Base-by-base conservation (phyloP, 2,797 vertebrate species). In the Rhinoraja longicauda region DNA sequence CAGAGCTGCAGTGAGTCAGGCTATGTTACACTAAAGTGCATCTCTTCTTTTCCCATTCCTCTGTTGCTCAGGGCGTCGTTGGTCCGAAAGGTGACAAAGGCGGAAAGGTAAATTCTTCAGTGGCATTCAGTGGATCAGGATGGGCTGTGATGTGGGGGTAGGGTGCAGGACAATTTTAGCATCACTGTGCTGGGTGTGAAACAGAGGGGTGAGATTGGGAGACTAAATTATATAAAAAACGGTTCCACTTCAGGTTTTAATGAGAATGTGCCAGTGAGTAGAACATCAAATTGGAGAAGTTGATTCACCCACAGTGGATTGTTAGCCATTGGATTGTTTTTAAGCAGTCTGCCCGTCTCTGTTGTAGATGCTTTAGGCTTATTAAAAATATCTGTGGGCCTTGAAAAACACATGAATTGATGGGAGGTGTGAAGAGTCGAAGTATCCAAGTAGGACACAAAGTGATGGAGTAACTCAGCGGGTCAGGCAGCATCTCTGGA, bases 1-100 rank as follows among this genome's bases (percentile, higher is more conserved):
- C 32, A n/a, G 36, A 73, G 15, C 26, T 45, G 73, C 24, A 9
- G 21, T 24, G 24, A 91, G 70, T 45, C 26, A 15, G 90, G 26
- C 19, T 24, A 32, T 2, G 5, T n/a, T 15, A 39, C 8, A 72
- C 12, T 59, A 75, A 93, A 19, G 5, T 45, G 0, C 73, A 36
- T 93, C 13, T 8, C 76, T 93, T 26, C 94, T 86, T 1, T 94
- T 94, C 70, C 10, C 13, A 1, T 92, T 72, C 90, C 39, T 90
- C 4, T 93, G 93, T 29, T 93, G 93, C 94, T 36, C 94, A 99
- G 99, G 99, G 99, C 77, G 98, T 99, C 93, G 94, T 97, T 96
- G 99, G 98, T 17, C 96, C 93, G 6, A 99, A 98, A 95, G 99
- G 99, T 94, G 97, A 98, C 53, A 39, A 95, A 0, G 98, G 98